A percentile compares a stretch with the other conserved stretches of the same genome.
Evolutionary conservation across 2,113 vertebrate species (phyloP).

Genomic region (Myotis yumanensis): DNA sequence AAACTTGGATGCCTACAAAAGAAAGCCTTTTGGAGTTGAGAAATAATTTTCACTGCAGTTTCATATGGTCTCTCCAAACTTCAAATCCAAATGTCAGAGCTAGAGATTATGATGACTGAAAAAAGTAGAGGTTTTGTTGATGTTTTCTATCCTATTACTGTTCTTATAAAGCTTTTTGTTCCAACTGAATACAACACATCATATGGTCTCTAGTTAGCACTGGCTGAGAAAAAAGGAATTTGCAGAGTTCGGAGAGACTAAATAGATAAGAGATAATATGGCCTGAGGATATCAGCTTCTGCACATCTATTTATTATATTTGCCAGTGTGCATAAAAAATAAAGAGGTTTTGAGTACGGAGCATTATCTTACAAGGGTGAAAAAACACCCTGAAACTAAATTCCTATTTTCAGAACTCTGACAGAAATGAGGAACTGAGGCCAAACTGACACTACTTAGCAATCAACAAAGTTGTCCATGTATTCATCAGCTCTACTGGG

Average conservation of each 20-base stretch:
- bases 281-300: slow-evolving; percentile 10
- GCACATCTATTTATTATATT: slow-evolving; percentile 27
- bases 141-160: slow-evolving; percentile 67
- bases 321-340: slow-evolving; percentile 33
- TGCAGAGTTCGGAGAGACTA: slow-evolving; percentile 60
- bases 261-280: slow-evolving; percentile 65
- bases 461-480: slow-evolving; percentile 81
- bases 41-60: slow-evolving; percentile 45
- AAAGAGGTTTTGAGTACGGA: slow-evolving; percentile 7
- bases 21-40: slow-evolving; percentile 67
- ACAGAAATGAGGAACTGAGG: slow-evolving; percentile 41
- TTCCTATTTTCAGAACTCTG: slow-evolving; percentile 72
- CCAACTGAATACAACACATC: slow-evolving; percentile 71
- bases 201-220: slow-evolving; percentile 77
- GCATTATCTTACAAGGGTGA: slow-evolving; percentile 18
- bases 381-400: slow-evolving; percentile 58
- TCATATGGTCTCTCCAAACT: slow-evolving; percentile 64
- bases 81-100: slow-evolving; percentile 46
- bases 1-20: slow-evolving; percentile 58
- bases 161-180: slow-evolving; percentile 78
- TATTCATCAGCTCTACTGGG: slow-evolving; percentile 52
- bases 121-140: slow-evolving; percentile 74
- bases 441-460: slow-evolving; percentile 71
- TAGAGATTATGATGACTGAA: slow-evolving; percentile 54
- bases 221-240: slow-evolving; percentile 69